Evolutionary conservation across 2,113 vertebrate genomes (phyloP).

Genomic region (Peucedramus taeniatus): DNA sequence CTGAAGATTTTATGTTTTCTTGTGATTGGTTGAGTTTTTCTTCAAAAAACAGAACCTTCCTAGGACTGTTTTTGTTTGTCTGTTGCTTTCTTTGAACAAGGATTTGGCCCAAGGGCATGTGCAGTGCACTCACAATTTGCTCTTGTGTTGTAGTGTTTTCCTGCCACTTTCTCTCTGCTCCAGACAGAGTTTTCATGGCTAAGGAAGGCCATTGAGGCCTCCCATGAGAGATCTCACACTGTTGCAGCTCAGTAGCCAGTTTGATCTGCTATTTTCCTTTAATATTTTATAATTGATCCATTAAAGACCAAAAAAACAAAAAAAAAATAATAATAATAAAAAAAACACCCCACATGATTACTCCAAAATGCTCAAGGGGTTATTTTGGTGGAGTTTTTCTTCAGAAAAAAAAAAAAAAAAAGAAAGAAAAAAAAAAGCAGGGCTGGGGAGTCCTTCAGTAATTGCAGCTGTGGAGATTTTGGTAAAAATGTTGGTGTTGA

Average conservation of each 20-base stretch:
- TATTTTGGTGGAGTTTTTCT: not conserved
- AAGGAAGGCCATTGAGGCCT: not conserved
- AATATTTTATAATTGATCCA: not conserved
- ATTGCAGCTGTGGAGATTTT: not conserved
- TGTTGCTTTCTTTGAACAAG: not conserved
- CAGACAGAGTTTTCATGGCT: not conserved
- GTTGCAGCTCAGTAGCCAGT: not conserved
- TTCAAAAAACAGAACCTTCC: not conserved
- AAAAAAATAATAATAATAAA: too few species aligned
- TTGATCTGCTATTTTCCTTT: not conserved
- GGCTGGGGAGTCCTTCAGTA: not conserved
- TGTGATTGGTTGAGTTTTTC: not conserved
- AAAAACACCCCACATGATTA: not conserved
- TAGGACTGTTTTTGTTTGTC: not conserved
- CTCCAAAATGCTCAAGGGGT: not conserved
- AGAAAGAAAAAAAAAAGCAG: not conserved
- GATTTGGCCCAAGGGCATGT: not conserved
- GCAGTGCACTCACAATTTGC: not conserved
- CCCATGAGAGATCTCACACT: not conserved
- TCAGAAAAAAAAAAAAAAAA: not conserved
- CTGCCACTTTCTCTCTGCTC: not conserved
- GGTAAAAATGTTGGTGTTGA: not conserved
- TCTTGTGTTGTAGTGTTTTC: not conserved
- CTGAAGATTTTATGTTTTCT: not conserved
- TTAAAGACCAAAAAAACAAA: not conserved